These are phyloP conservation scores for Melinaea marsaeus DNA, from an alignment of 2,888 invertebrate species.

Conservation along the genomic window DNA sequence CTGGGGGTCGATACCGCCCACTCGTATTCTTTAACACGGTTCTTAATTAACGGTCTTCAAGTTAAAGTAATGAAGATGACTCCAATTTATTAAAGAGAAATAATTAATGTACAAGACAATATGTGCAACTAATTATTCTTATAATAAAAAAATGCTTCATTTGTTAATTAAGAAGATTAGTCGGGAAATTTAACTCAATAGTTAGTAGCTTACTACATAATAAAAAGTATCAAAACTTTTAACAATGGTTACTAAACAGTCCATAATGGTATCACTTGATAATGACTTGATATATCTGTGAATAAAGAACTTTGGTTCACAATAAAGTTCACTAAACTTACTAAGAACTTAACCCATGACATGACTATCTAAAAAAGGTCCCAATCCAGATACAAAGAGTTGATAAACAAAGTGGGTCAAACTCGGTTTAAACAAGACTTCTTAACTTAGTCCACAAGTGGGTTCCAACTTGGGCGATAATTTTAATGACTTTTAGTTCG, in stretches of 20 bases:
- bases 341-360: conserved; percentile 7
- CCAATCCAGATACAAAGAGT: conserved; percentile 11
- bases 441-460: conserved; percentile 28
- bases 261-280: background rate
- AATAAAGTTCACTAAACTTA: conserved; percentile 2
- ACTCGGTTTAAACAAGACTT: conserved; percentile 30
- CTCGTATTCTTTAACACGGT: conserved; percentile 41
- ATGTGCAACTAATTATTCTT: background rate
- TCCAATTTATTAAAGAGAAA: conserved; percentile 15
- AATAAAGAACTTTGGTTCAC: background rate
- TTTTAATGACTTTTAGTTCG: conserved; percentile 43
- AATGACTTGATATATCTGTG: background rate
- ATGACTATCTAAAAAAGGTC: conserved; percentile 4
- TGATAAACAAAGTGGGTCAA: conserved; percentile 39
- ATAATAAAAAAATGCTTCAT: background rate
- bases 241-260: no score
- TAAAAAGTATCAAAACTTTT: no score
- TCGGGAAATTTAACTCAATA: no score
- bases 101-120: background rate
- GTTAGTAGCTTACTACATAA: no score
- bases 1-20: conserved; percentile 51
- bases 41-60: conserved; percentile 38
- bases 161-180: background rate
- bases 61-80: conserved; percentile 18
- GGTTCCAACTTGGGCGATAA: conserved; percentile 37